Base-by-base conservation (phyloP, 1,140 invertebrate species). In the Phenacoccus solenopsis region DNA sequence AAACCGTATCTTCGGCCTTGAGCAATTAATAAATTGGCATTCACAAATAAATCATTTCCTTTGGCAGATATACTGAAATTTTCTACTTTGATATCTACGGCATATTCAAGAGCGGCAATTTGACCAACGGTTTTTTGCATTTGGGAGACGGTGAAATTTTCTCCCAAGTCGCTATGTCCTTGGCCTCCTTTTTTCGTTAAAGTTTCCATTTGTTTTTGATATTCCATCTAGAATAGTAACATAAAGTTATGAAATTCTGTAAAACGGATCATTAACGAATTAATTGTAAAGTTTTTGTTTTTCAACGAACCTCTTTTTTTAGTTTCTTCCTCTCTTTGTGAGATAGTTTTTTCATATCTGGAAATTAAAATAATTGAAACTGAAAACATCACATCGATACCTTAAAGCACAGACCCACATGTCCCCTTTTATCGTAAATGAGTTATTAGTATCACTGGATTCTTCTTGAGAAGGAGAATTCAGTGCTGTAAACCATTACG, bases 11-110 rank as follows among this genome's bases (percentile, higher is more conserved):
- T 86, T 71, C 96, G 85, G 0, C 94, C 93, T 76, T 92, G 87
- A 2, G 96, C 94, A 74, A 99, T 98, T 24, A 95, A 81, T 4
- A 99, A 80, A 80, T 87, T 94, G 0, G 98, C 98, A 82, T 99
- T 99, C 12, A 95, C 89, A 79, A 99, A 99, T 21, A 99, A 81
- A 78, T 98, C 94, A 76, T 98, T 97, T 35, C 98, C 98, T 79
- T 94, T 93, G 0, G 97, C 97, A 24, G 93, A 88, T 72, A 99
- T 99, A 70, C 93, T 96, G 77, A 99, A 99, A 79, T 96, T 97
- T 77, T 99, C 97, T 13, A 77, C 89, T 84, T 98, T 98, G 27
- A 99, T 99, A 80, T 99, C 96, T 21, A 97, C 89, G 2, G 95
- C 94, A 79, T 96, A 92, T 77, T 98, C 96, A 67, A 97, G 75